Evolutionary conservation across 1,140 invertebrate species (phyloP), one percentile per base, ranked within the genome.

Genomic region (Harpegnathos saltator): DNA sequence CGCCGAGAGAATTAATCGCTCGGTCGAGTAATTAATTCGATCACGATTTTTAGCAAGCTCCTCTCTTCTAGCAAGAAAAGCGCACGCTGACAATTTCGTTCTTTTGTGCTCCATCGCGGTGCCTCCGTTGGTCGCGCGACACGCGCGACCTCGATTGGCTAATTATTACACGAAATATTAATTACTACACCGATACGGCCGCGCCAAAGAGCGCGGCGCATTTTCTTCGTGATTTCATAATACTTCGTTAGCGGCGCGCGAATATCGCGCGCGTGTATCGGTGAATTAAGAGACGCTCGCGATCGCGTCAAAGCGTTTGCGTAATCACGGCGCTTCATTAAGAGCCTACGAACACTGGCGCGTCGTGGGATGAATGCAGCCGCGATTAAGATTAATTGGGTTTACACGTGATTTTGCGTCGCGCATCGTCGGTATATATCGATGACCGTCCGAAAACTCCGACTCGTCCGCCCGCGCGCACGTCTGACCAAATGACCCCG

Each of bases 401-500:
- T n/a, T 78, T 69, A 56, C 63, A 58, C 74, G 74, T 56, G 50
- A 54, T 17, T 44, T 44, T 44, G 38, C 65, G 63, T 29, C 15
- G 75, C 24, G 9, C 44, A 80, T 69, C 69, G 9, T 44, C 11
- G 56, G n/a, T n/a, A n/a, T n/a, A n/a, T n/a, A n/a, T n/a, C n/a
- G n/a, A n/a, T 54, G 59, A 62, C 59, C 44, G 58, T 63, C 26
- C 59, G 58, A 74, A 82, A 82, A 61, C 48, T n/a, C 22, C 26
- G 54, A 26, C 22, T 17, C n/a, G 52, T 33, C 33, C 33, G 33
- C 7, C 33, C 38, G 38, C 5, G n/a, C n/a, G 24, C 24, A 12
- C 58, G 71, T 29, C 19, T 82, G 80, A 82, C 80, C 80, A 82
- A 82, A 74, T 82, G 69, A 82, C 80, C 80, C 33, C 44, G 69